Evolutionary conservation across 2,888 invertebrate genomes (phyloP), one percentile per base, ranked within the genome.

Genomic region (Coelogynopora nodosa): DNA sequence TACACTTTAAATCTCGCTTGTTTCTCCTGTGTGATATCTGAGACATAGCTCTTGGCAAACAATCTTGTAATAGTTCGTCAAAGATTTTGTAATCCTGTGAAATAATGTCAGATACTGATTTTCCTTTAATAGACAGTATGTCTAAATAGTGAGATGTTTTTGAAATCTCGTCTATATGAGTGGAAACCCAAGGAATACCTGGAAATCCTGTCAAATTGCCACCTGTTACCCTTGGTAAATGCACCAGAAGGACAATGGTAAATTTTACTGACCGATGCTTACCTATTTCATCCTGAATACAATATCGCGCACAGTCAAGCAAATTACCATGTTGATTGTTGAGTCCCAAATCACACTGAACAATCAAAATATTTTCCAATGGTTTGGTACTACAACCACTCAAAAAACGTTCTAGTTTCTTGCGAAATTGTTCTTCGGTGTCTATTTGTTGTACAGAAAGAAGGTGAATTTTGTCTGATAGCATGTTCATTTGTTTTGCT

Each of bases 401-500:
- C 23, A 74, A 13, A 23, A 74, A 74, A 23, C 2, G 27, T 2
- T 74, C 74, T 2, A 90, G 87, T 83, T 88, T 87, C 86, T 89
- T 88, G 83, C 88, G 88, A 88, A 90, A 90, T 88, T 90, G 90
- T 85, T 90, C 90, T 83, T 91, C 90, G n/a, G 90, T 90, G 86
- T 90, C 90, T 88, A 90, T 90, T 5, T 89, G 89, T 81, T 90
- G 89, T n/a, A 91, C 88, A n/a, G 89, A 88, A 13, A 88, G 86
- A 1, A 89, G 86, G 67, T 87, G 82, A 49, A 89, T 88, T 30
- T 88, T 88, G 26, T 88, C 74, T 18, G 67, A 10, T 23, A 84
- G 85, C 67, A 88, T 87, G 74, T 74, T 84, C 27, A 90, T 86
- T 23, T 29, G 82, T 28, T 86, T 31, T 0, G 87, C 83, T n/a